phyloP scores from a whole-genome alignment of 1,140 invertebrate species.

The Cyrtorhinus lividipennis region DNA sequence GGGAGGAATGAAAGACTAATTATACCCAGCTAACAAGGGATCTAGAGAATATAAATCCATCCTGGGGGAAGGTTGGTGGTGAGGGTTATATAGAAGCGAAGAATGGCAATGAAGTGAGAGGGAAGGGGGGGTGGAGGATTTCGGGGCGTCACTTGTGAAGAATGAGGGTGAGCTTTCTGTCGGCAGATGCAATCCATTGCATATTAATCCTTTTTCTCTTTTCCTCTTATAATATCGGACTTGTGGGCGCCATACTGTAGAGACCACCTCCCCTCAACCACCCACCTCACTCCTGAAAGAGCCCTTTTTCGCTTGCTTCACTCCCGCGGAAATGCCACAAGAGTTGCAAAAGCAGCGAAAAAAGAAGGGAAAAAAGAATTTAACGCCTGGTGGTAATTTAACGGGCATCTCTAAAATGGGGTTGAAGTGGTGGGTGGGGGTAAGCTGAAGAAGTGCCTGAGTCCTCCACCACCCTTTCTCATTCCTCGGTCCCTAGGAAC shows the following conservation, averaged over 20 bases:
- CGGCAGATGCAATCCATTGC: background rate
- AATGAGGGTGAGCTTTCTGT: background rate
- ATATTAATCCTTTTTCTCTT: background rate
- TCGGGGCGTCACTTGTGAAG: background rate
- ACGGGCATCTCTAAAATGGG: background rate
- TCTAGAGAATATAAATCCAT: background rate
- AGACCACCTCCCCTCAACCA: background rate
- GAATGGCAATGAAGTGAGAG: no score
- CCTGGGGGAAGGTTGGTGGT: no score
- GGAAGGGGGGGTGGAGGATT: no score
- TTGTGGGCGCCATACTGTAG: background rate
- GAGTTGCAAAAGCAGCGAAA: background rate
- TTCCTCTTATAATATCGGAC: background rate
- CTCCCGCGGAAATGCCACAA: background rate
- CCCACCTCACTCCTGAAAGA: background rate
- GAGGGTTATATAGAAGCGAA: background rate
- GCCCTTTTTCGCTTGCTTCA: no score
- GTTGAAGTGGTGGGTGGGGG: background rate
- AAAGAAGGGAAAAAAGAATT: background rate
- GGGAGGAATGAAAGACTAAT: background rate
- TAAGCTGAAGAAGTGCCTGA: background rate
- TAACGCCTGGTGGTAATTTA: constrained; percentile 7
- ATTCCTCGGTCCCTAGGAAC: constrained; percentile 11
- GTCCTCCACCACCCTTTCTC: background rate
- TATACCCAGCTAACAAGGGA: background rate